Conservation (phyloP, 1,140 invertebrate genomes). For the Leptonema lineaticorne region DNA sequence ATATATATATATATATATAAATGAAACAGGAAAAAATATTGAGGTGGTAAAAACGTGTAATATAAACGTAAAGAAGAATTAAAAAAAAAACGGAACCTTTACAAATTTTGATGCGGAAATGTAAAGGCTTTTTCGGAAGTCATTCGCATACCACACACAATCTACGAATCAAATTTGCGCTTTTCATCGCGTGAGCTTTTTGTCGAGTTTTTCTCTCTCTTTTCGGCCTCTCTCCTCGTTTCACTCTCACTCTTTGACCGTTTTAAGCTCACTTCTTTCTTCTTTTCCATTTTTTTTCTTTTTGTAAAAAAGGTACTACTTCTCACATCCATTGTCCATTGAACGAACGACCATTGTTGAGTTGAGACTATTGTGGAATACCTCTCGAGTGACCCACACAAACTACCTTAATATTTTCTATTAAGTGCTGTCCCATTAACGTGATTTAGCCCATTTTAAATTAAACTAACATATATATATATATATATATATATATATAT, state of each 20-base stretch:
- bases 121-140: no score
- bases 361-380: background rate
- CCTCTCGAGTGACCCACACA: constrained; percentile 3
- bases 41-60: background rate
- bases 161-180: background rate
- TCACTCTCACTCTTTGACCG: no score
- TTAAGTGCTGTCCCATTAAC: constrained; percentile 31
- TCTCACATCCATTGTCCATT: background rate
- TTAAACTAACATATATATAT: constrained; percentile 8
- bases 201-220: no score
- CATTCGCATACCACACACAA: background rate
- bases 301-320: no score
- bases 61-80: background rate
- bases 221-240: no score
- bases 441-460: constrained; percentile 21
- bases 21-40: no score
- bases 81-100: background rate
- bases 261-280: no score
- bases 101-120: background rate
- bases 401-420: constrained; percentile 22
- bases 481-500: background rate
- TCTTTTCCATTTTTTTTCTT: background rate
- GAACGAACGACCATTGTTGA: background rate
- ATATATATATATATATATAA: no score
- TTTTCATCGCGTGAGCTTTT: background rate